Evolutionary conservation across 2,797 vertebrate genomes (phyloP), one percentile per base, ranked within the genome.

Genomic region (Staurois parvus): DNA sequence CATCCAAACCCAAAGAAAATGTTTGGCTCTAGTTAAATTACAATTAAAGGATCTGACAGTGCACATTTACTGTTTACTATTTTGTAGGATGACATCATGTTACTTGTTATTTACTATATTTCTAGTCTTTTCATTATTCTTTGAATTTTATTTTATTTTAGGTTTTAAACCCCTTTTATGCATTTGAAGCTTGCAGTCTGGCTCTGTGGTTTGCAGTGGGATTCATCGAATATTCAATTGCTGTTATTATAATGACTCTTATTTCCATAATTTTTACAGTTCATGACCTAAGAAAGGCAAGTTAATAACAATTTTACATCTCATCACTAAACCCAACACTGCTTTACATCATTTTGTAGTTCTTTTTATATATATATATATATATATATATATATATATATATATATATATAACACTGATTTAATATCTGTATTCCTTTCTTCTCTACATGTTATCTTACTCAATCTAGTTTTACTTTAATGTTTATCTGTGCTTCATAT

Each of bases 121-220:
- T 52, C 75, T 26, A 4, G 26, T 72, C 0, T 72, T 0, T 77
- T 19, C 4, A 17, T 4, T 88, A 89, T 17, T 1, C 1, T 24
- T 24, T 12, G 7, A 5, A 59, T 59, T 21, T 17, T 24, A 7
- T 21, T 24, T 9, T 59, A 0, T 32, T 87, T 12, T 84, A 94
- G 93, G 91, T 94, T 79, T 90, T 94, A 90, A 93, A 91, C 84
- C 92, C 93, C 10, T 94, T 93, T 84, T 94, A 92, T 0, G 79
- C 92, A 40, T 93, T 94, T 81, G 93, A 94, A 92, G 88, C 87
- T 37, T 95, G 94, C 79, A 94, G 91, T 28, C 79, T 94, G 40
- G 90, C 3, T 0, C 81, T 94, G 80, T 94, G 92, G 92, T 79
- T 93, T n/a, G 85, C 72, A 83, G 90, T 92, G 48, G 90, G 90